Evolutionary conservation across 2,888 invertebrate genomes (phyloP).

Genomic region (Cataglyphis livida): DNA sequence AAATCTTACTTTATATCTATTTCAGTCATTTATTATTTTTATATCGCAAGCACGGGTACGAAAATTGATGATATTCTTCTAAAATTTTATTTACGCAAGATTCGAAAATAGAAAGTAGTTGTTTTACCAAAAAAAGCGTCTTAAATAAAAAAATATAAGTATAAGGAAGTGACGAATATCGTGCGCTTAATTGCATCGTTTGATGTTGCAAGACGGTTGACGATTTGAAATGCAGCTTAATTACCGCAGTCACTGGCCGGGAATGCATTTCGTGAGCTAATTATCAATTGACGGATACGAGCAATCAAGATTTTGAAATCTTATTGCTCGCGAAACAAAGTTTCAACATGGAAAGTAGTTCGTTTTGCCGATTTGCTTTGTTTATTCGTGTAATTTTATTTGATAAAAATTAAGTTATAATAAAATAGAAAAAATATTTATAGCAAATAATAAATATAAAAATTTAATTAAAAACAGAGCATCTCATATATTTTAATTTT

Average conservation of each 20-base stretch:
- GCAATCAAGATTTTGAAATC: constrained; percentile 28
- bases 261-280: constrained; percentile 28
- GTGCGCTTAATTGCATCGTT: constrained; percentile 21
- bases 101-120: not conserved
- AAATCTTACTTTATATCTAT: not conserved
- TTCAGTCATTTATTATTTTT: not conserved
- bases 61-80: not conserved
- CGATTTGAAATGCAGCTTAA: constrained; percentile 36
- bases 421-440: not conserved
- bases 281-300: constrained; percentile 33
- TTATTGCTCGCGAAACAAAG: not conserved
- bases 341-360: not conserved
- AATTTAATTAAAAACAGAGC: not conserved
- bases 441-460: not conserved
- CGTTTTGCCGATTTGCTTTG: not conserved
- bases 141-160: not conserved
- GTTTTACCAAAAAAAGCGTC: not conserved
- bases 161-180: constrained; percentile 17
- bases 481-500: not conserved
- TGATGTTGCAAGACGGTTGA: not conserved
- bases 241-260: constrained; percentile 14
- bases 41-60: not conserved
- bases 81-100: not conserved
- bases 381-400: not conserved
- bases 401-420: not conserved